phyloP scores from a whole-genome alignment of 2,888 invertebrate genomes.

The Meteorus colon region DNA sequence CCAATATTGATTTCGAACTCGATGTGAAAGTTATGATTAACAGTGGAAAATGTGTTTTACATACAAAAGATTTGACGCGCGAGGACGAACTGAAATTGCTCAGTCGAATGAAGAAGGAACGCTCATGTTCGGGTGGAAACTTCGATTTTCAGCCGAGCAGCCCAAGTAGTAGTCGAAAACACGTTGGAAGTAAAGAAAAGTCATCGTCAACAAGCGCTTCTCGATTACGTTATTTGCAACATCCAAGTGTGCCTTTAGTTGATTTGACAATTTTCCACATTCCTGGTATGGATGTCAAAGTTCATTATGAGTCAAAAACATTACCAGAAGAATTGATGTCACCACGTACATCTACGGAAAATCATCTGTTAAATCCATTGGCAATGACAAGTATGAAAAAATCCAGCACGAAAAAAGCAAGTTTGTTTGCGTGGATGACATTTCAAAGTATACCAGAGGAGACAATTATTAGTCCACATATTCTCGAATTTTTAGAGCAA shows the following conservation, averaged over 20 bases:
- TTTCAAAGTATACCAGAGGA: conserved; percentile 98
- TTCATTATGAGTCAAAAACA: conserved; percentile 88
- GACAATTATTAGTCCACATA: conserved; percentile 97
- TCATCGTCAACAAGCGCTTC: conserved; percentile 69
- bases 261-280: conserved; percentile 93
- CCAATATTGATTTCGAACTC: conserved; percentile 95
- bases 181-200: conserved; percentile 69
- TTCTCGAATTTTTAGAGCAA: conserved; percentile 97
- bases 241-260: conserved; percentile 75
- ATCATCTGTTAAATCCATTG: conserved; percentile 64
- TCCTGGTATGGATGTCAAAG: conserved; percentile 92
- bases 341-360: conserved; percentile 72
- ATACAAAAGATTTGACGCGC: conserved; percentile 86
- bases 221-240: conserved; percentile 71
- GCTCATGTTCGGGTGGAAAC: conserved; percentile 80
- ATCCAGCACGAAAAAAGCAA: conserved; percentile 87
- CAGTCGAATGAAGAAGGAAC: conserved; percentile 82
- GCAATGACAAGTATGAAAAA: conserved; percentile 71
- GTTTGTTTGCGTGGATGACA: conserved; percentile 95
- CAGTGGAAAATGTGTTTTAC: conserved; percentile 96
- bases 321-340: conserved; percentile 78
- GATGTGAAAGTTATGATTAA: conserved; percentile 97
- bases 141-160: conserved; percentile 76
- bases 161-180: conserved; percentile 75
- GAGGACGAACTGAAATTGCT: conserved; percentile 81